Percentiles rank a stretch among this genome's conserved stretches.
Conservation (phyloP, 2,888 invertebrate genomes). For the Imbricaverruca yamaguchii region DNA sequence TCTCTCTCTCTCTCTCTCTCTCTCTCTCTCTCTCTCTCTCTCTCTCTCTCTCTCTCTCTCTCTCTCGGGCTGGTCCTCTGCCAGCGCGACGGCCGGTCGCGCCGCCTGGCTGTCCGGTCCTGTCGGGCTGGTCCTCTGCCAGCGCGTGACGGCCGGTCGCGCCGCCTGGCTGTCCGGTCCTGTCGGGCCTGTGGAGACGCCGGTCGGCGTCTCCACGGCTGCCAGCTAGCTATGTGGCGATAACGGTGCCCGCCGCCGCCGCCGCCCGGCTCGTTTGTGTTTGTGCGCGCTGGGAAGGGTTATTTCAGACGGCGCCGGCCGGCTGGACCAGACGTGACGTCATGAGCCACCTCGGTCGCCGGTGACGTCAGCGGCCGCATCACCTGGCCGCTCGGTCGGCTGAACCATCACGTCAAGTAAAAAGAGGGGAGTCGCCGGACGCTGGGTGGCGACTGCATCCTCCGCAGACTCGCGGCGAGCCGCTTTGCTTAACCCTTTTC, state of each 20-base stretch:
- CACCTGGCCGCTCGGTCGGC: background rate
- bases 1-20: no score
- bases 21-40: no score
- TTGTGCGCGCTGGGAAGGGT: constrained; percentile 12
- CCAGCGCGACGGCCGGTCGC: no score
- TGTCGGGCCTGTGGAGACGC: background rate
- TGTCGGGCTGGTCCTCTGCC: background rate
- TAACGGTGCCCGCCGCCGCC: constrained; percentile 13
- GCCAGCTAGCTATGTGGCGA: background rate
- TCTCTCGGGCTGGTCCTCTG: no score
- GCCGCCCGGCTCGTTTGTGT: background rate
- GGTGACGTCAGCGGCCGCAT: background rate
- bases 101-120: background rate
- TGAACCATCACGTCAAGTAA: background rate
- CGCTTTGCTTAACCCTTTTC: no score
- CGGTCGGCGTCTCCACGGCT: background rate
- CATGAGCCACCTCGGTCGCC: background rate
- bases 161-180: background rate
- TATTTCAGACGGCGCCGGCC: background rate
- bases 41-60: no score
- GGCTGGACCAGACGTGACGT: background rate
- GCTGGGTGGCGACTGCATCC: no score
- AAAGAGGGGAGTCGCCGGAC: no score
- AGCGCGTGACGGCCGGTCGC: background rate
- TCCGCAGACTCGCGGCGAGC: no score